A percentile compares a stretch with the other conserved stretches of the same genome.
Conservation (phyloP, 2,888 invertebrate genomes). For the Thecocarcelia acutangulata region DNA sequence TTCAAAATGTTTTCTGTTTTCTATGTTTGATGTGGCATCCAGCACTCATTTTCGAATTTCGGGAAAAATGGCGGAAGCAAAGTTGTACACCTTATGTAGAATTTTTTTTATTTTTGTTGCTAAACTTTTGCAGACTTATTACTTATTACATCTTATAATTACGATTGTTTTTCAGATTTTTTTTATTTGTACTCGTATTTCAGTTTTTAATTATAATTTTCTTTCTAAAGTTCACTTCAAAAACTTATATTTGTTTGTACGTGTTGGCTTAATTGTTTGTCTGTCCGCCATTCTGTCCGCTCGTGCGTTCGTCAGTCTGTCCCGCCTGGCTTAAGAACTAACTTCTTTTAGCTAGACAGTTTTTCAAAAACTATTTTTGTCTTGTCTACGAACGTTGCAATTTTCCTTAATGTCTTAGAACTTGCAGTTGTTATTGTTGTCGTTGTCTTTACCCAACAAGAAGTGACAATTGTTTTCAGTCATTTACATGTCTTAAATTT, state of each 20-base stretch:
- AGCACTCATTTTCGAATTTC: no score
- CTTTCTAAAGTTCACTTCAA: conserved; percentile 53
- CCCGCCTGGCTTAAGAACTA: not conserved
- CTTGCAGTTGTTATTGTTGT: not conserved
- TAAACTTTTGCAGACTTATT: conserved; percentile 57
- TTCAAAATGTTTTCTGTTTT: no score
- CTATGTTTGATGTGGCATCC: no score
- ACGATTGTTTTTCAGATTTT: conserved; percentile 35
- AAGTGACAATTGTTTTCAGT: conserved; percentile 69
- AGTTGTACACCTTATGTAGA: no score
- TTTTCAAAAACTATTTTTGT: conserved; percentile 55
- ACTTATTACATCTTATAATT: conserved; percentile 56
- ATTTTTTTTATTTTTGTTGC: not conserved
- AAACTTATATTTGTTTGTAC: conserved; percentile 45
- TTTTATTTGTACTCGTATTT: conserved; percentile 6
- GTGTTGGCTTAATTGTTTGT: conserved; percentile 26
- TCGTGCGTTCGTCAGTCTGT: no score
- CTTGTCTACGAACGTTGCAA: conserved; percentile 64
- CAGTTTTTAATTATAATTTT: conserved; percentile 55
- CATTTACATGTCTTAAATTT: conserved; percentile 66
- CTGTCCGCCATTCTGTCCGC: not conserved
- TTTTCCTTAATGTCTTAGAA: conserved; percentile 55
- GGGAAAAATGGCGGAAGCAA: no score
- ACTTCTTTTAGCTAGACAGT: conserved; percentile 36
- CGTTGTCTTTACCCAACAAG: conserved; percentile 39